Percentiles rank a stretch among this genome's conserved stretches.
Evolutionary conservation across 2,113 vertebrate genomes (phyloP).

Genomic region (Asarcornis scutulata): DNA sequence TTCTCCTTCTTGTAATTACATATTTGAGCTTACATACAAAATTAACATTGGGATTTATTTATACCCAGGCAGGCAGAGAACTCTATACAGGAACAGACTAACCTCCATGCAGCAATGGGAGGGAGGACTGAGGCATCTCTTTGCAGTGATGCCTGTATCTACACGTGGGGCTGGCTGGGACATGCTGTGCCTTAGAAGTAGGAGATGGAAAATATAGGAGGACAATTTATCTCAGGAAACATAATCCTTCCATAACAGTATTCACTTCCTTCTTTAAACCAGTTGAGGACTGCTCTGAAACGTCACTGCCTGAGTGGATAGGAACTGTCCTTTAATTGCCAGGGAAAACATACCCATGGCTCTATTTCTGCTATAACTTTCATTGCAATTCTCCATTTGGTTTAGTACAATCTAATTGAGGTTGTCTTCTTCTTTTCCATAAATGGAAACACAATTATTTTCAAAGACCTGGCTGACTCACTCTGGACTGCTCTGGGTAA

Average conservation of each 20-base stretch:
- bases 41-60: neutral
- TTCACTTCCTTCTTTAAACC: neutral
- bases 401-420: neutral
- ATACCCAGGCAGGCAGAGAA: neutral
- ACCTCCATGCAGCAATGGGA: neutral
- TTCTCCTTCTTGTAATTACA: neutral
- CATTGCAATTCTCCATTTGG: neutral
- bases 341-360: fast-evolving
- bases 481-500: neutral
- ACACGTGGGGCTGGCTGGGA: neutral
- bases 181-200: neutral
- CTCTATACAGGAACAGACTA: neutral
- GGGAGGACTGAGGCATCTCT: neutral
- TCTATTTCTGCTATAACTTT: neutral
- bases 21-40: neutral
- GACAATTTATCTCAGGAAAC: neutral
- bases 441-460: neutral
- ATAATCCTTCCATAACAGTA: neutral
- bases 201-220: neutral
- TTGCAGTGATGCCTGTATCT: neutral
- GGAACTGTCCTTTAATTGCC: neutral
- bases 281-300: neutral
- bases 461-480: neutral
- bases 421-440: neutral
- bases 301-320: neutral